Percentiles rank a stretch among this genome's conserved stretches.
These are phyloP conservation scores for Slavum lentiscoides DNA, from an alignment of 2,888 invertebrate species.

Conservation along the genomic window DNA sequence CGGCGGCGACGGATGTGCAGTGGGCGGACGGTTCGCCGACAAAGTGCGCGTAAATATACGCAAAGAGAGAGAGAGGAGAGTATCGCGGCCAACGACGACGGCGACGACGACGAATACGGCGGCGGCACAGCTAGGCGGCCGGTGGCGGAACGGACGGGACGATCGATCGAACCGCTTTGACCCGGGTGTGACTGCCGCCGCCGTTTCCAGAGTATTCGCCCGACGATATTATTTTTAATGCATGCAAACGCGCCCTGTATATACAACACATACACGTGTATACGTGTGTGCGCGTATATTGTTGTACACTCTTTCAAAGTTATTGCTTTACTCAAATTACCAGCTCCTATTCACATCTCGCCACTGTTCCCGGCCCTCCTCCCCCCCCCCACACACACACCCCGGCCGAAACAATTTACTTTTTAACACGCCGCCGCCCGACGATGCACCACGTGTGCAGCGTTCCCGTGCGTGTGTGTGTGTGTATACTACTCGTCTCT, in stretches of 20 bases:
- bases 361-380: neutral
- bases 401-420: no score
- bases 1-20: neutral
- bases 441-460: no score
- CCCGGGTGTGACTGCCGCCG: constrained; percentile 45
- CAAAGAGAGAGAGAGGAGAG: neutral
- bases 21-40: constrained; percentile 5
- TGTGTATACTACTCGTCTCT: no score
- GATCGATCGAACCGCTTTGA: constrained; percentile 52
- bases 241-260: constrained; percentile 34
- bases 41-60: constrained; percentile 9
- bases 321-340: constrained; percentile 24
- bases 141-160: neutral
- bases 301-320: constrained; percentile 12
- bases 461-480: no score
- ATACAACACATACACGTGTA: neutral
- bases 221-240: constrained; percentile 47
- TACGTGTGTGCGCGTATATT: no score
- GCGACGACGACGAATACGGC: neutral
- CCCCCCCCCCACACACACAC: no score
- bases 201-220: constrained; percentile 23
- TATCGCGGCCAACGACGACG: neutral
- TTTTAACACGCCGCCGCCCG: no score
- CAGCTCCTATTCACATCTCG: neutral
- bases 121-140: neutral